phyloP scores from a whole-genome alignment of 2,113 vertebrate genomes.

The Pangasianodon gigas region DNA sequence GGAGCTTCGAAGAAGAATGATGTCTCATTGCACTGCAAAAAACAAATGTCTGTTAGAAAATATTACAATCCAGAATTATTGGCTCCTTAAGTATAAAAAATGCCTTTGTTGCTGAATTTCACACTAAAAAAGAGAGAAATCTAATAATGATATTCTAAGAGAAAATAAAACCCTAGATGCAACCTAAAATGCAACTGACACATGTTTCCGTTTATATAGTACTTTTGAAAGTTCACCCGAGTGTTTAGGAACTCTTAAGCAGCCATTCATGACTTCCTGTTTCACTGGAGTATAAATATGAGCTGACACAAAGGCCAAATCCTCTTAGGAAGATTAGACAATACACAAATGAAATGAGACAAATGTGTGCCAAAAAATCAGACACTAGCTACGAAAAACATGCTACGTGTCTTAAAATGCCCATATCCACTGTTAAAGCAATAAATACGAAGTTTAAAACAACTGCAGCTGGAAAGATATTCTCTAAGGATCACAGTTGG shows the following conservation, averaged over 20 bases:
- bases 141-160: background rate
- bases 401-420: background rate
- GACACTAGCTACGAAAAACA: background rate
- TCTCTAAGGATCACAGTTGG: background rate
- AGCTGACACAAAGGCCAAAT: background rate
- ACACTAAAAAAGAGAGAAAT: background rate
- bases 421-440: background rate
- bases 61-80: background rate
- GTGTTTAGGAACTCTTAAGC: background rate
- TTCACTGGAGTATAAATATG: background rate
- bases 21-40: constrained; percentile 83
- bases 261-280: background rate
- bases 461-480: background rate
- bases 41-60: background rate
- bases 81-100: background rate
- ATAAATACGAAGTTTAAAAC: background rate
- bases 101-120: background rate
- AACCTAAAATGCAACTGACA: background rate
- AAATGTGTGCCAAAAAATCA: background rate
- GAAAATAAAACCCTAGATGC: background rate
- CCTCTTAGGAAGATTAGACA: background rate
- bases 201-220: background rate
- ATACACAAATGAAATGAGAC: background rate
- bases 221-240: background rate
- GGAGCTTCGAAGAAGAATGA: constrained; percentile 87